phyloP scores from a whole-genome alignment of 2,797 vertebrate species.

The Tolypeutes matacus region DNA sequence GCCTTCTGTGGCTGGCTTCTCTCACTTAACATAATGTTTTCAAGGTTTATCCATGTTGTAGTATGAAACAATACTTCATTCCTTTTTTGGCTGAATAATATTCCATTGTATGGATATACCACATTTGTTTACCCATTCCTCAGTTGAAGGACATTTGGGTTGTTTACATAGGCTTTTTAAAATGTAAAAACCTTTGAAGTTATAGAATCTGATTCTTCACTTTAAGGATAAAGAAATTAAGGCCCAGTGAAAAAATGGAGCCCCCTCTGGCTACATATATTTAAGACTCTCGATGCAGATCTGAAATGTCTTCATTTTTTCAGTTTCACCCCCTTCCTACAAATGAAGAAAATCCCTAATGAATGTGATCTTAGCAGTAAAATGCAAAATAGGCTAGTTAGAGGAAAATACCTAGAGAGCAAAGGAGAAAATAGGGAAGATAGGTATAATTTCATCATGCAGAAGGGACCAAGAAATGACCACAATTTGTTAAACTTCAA shows the following conservation, averaged over 20 bases:
- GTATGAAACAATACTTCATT: neutral
- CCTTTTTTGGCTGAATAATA: neutral
- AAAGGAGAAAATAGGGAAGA: neutral
- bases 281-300: neutral
- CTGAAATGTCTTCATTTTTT: neutral
- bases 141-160: neutral
- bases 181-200: neutral
- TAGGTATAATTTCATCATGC: neutral
- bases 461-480: neutral
- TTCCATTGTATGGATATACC: neutral
- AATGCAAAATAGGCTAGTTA: neutral
- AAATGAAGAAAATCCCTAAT: neutral
- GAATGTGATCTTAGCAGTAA: neutral
- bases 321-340: neutral
- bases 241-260: neutral
- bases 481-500: neutral
- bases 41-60: neutral
- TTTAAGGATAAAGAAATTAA: neutral
- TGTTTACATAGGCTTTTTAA: neutral
- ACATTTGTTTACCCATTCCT: neutral
- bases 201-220: neutral
- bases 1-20: neutral
- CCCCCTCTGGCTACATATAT: neutral
- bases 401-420: neutral
- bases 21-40: no score